Conservation (phyloP, 2,888 invertebrate species). For the Melieria picta region DNA sequence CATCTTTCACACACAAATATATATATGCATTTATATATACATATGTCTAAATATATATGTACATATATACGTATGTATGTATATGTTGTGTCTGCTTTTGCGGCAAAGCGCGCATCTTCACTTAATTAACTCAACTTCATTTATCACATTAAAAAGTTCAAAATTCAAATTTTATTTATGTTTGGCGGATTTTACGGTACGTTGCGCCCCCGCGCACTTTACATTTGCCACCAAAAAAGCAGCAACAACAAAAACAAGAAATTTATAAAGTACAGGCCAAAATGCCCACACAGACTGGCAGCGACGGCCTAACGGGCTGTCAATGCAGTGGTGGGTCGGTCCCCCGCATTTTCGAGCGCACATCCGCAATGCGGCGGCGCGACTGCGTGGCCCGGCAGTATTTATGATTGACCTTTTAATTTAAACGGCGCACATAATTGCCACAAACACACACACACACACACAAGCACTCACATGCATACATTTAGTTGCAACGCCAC, state of each 20-base stretch:
- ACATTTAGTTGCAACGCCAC: neutral
- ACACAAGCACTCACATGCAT: neutral
- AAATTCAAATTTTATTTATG: neutral
- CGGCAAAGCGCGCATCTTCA: neutral
- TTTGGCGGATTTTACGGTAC: neutral
- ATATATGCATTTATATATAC: too few relatives aligned
- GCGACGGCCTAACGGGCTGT: too few relatives aligned
- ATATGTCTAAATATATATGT: too few relatives aligned
- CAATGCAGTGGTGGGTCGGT: too few relatives aligned
- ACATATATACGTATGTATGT: neutral
- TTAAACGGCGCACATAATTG: neutral
- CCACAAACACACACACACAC: neutral
- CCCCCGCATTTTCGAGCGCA: too few relatives aligned
- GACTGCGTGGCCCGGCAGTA: neutral
- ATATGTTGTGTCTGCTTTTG: neutral
- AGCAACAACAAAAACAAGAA: neutral
- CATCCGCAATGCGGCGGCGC: too few relatives aligned
- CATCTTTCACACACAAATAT: neutral
- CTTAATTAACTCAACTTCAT: neutral
- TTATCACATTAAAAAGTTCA: conserved; percentile 6
- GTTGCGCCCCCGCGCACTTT: neutral
- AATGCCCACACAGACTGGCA: too few relatives aligned
- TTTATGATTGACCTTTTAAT: conserved; percentile 12
- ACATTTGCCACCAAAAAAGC: neutral
- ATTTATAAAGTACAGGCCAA: too few relatives aligned